A percentile compares a stretch with the other conserved stretches of the same genome.
These are phyloP conservation scores for Porites australiensis DNA, from an alignment of 64 coral and sea anemone species.

Conservation along the genomic window DNA sequence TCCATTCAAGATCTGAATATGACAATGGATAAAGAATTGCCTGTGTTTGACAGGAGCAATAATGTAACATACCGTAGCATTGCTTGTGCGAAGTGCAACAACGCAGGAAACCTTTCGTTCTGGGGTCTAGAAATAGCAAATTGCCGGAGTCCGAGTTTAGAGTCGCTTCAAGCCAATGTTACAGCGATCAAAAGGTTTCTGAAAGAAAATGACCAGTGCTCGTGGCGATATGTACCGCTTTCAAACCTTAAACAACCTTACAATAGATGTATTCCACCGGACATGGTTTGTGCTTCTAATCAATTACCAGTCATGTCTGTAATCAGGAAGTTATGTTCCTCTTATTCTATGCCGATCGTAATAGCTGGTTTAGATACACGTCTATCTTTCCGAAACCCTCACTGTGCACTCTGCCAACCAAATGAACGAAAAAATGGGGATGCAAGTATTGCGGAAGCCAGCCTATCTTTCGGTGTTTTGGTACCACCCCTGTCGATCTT, in stretches of 20 bases:
- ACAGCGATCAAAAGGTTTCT: not conserved
- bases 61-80: slow-evolving; percentile 7
- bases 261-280: not conserved
- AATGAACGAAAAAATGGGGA: not conserved
- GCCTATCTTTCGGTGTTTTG: not conserved
- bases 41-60: not conserved
- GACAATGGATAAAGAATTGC: not conserved
- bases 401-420: slow-evolving; percentile 20
- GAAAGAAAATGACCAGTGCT: not conserved
- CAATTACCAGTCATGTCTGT: not conserved
- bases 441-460: not conserved
- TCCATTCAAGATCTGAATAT: not conserved
- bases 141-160: no score
- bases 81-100: slow-evolving; percentile 9
- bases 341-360: slow-evolving; percentile 2
- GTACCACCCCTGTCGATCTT: slow-evolving; percentile 2
- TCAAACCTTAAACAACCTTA: not conserved
- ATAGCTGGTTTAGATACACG: no score
- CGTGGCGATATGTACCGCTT: not conserved
- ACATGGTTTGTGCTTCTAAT: not conserved
- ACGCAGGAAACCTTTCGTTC: not conserved
- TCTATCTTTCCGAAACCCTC: slow-evolving; percentile 20
- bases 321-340: slow-evolving; percentile 18
- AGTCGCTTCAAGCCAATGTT: not conserved
- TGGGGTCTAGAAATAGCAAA: not conserved